Evolutionary conservation across 2,113 vertebrate genomes (phyloP), one percentile per base, ranked within the genome.

Genomic region (Paratilapia polleni): DNA sequence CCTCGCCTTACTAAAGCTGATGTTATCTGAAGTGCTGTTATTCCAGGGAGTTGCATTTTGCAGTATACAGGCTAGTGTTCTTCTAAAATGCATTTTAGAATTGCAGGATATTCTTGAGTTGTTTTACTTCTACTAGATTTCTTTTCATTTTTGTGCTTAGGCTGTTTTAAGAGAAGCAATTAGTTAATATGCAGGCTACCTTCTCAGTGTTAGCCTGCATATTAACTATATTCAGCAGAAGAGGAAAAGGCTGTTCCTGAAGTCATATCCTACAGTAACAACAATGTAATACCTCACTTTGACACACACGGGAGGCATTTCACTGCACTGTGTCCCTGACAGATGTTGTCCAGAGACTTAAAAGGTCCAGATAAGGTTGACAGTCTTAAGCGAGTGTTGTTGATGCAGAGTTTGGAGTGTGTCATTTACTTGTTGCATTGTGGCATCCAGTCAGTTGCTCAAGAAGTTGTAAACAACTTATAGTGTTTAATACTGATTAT

Each of bases 281-380:
- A 78, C 88, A 83, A 73, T 82, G 88, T 91, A 91, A 90, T 85
- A 87, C 77, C 77, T 80, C 11, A 8, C 78, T 75, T 86, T 86
- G 80, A 89, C 91, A 92, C 84, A 93, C 83, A 88, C 14, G 74
- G 74, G 84, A 83, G 79, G 82, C 36, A 86, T 89, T 85, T 84
- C 64, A 9, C 76, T 47, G 80, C 80, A 13, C 68, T 1, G 26
- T 20, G 70, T 82, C 78, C 38, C 38, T 82, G 88, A 82, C 89
- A 92, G 88, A 85, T 54, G 58, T 34, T 81, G 77, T 90, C 84
- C 83, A 83, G 73, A 81, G 28, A 79, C 88, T 89, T 93, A 81
- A 54, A 49, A 87, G 64, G 80, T 60, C 66, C 15, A 68, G 84
- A 87, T 85, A 78, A 78, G 82, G 61, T 14, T 84, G 90, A 58